Evolutionary conservation across 2,113 vertebrate species (phyloP).

Genomic region (Rhea pennata): DNA sequence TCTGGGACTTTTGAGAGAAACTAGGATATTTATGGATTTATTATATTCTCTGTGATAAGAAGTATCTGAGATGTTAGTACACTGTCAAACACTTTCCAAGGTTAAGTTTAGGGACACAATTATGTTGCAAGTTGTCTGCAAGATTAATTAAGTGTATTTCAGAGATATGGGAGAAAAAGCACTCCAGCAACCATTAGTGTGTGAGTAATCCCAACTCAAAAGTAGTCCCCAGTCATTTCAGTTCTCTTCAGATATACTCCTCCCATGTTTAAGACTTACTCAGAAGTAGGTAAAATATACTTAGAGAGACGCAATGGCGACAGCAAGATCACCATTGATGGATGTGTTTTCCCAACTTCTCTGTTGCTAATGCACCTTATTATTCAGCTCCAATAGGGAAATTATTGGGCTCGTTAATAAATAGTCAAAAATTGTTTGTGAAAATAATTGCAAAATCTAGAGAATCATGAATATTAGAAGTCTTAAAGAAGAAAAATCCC

Average conservation of each 20-base stretch:
- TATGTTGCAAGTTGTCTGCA: conserved; percentile 49
- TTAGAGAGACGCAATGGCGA: neutral
- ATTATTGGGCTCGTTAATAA: neutral
- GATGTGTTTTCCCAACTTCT: neutral
- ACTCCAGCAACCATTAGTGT: neutral
- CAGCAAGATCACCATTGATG: too few relatives aligned
- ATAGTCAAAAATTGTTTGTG: neutral
- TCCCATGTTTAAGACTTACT: neutral
- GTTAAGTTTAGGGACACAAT: conserved; percentile 71
- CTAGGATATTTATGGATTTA: conserved; percentile 46
- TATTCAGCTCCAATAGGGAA: neutral
- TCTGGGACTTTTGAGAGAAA: conserved; percentile 1
- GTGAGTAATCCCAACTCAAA: conserved; percentile 20
- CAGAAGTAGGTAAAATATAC: neutral
- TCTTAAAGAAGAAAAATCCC: neutral
- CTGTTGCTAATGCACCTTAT: neutral
- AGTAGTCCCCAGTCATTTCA: neutral
- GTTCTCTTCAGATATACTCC: neutral
- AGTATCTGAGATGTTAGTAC: conserved; percentile 48
- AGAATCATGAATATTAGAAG: neutral
- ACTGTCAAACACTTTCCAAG: conserved; percentile 66
- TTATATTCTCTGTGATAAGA: conserved; percentile 42
- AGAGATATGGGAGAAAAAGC: conserved; percentile 33
- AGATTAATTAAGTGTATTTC: conserved; percentile 66
- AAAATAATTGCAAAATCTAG: neutral